These are phyloP conservation scores for Napeogenes inachia DNA, from an alignment of 2,888 invertebrate genomes.

Conservation along the genomic window DNA sequence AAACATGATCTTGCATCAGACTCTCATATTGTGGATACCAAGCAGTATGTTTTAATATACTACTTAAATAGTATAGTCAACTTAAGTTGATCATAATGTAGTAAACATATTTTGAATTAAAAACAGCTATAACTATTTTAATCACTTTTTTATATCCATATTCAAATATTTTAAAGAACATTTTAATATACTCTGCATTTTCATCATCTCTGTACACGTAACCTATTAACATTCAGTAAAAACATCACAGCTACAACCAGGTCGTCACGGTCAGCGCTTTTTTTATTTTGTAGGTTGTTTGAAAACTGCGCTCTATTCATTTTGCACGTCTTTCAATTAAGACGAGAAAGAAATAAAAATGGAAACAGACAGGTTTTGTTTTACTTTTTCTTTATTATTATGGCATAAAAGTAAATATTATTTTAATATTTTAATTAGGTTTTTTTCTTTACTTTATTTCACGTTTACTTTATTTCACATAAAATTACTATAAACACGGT, in stretches of 20 bases:
- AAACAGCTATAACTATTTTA: too few species aligned
- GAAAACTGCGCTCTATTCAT: neutral
- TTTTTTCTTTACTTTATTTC: too few species aligned
- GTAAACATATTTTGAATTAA: too few species aligned
- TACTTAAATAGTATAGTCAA: too few species aligned
- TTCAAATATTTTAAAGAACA: neutral
- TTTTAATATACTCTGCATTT: neutral
- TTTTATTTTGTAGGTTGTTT: neutral
- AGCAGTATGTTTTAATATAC: too few species aligned
- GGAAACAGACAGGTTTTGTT: neutral
- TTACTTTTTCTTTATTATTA: neutral
- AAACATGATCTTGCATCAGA: slow-evolving; percentile 20
- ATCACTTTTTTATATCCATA: neutral
- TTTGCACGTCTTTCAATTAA: slow-evolving; percentile 4
- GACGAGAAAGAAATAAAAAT: neutral
- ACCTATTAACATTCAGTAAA: neutral
- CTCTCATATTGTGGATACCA: too few species aligned
- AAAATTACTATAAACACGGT: too few species aligned
- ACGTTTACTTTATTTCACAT: too few species aligned
- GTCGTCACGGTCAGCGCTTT: slow-evolving; percentile 2
- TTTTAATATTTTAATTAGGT: neutral
- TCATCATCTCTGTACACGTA: neutral
- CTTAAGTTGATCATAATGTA: too few species aligned
- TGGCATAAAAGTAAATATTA: neutral
- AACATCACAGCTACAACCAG: neutral